Conservation (phyloP, 2,113 vertebrate species). For the Cavia porcellus region DNA sequence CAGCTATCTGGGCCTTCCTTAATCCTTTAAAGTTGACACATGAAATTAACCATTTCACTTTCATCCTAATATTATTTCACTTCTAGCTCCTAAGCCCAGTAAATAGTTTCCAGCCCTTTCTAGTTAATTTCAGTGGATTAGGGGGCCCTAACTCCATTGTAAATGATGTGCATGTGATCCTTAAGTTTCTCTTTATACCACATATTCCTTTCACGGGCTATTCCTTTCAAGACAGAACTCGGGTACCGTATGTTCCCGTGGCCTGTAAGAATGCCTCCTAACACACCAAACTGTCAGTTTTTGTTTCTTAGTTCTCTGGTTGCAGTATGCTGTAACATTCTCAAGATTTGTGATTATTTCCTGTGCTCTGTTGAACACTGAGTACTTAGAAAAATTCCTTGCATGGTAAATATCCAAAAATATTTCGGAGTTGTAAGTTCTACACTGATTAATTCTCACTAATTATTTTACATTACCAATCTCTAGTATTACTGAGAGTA, state of each 20-base stretch:
- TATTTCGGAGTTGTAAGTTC: neutral
- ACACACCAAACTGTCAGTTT: neutral
- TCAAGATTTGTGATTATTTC: neutral
- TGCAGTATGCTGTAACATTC: neutral
- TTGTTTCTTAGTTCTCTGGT: neutral
- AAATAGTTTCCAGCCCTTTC: neutral
- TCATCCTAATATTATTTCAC: neutral
- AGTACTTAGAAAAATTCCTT: neutral
- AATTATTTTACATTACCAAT: neutral
- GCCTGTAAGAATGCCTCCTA: neutral
- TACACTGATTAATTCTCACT: neutral
- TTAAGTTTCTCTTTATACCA: neutral
- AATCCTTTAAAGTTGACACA: neutral
- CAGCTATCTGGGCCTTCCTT: neutral
- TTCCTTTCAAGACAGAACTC: neutral
- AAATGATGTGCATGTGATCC: neutral
- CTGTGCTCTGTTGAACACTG: neutral
- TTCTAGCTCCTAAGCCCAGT: neutral
- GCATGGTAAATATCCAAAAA: neutral
- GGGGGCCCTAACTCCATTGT: neutral
- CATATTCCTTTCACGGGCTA: neutral
- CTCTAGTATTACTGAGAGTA: neutral
- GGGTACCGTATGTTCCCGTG: fast-evolving
- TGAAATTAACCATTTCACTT: neutral
- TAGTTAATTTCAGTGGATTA: neutral